A percentile compares a stretch with the other conserved stretches of the same genome.
Conservation (phyloP, 2,113 vertebrate species). For the Mustela lutreola region DNA sequence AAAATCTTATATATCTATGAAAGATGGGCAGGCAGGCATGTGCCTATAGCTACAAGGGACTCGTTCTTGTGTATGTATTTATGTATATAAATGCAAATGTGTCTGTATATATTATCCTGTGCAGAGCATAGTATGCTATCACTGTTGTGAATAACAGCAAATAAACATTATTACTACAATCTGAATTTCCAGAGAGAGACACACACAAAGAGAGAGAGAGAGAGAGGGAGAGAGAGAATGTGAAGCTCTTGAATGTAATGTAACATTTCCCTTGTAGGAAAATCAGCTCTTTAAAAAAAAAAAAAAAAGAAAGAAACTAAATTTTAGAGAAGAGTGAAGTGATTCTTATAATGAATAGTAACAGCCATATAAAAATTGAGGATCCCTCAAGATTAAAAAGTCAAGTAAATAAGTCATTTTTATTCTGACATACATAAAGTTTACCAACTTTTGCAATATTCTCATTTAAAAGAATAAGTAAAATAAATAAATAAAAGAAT, state of each 20-base stretch:
- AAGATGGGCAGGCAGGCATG: background rate
- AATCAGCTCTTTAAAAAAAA: background rate
- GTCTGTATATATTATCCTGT: background rate
- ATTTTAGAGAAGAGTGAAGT: background rate
- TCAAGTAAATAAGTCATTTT: constrained; percentile 49
- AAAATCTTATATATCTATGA: background rate
- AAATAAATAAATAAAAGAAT: background rate
- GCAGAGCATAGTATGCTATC: background rate
- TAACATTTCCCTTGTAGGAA: background rate
- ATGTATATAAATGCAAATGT: constrained; percentile 47
- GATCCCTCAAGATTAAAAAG: background rate
- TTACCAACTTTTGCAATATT: background rate
- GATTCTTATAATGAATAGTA: background rate
- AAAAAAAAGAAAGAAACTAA: background rate
- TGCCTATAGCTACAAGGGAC: background rate
- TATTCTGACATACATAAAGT: background rate
- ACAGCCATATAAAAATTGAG: constrained; percentile 11
- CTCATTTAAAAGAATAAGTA: background rate
- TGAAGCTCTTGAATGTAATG: background rate
- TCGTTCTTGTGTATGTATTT: constrained; percentile 7
- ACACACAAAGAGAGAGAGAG: background rate
- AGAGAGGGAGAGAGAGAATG: background rate
- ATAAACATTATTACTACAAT: constrained; percentile 41
- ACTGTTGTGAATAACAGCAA: constrained; percentile 28
- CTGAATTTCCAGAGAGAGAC: constrained; percentile 27